phyloP scores from a whole-genome alignment of 2,888 invertebrate species.

The Dryadula phaetusa region DNA sequence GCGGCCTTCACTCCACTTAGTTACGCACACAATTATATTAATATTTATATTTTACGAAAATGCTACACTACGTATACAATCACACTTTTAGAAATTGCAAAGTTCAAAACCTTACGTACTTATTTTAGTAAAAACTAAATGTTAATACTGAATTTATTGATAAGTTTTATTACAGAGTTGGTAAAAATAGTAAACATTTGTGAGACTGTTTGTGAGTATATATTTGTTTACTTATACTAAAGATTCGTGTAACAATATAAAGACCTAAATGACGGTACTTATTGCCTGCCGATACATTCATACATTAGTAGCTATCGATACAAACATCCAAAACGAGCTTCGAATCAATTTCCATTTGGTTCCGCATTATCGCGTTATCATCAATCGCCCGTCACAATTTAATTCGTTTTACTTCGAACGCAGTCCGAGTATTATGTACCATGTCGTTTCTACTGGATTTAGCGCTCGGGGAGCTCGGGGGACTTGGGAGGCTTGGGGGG shows the following conservation, averaged over 20 bases:
- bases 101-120: too few relatives aligned
- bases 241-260: background rate
- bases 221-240: too few relatives aligned
- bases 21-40: too few relatives aligned
- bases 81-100: too few relatives aligned
- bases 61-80: too few relatives aligned
- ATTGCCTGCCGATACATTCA: background rate
- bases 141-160: too few relatives aligned
- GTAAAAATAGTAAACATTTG: too few relatives aligned
- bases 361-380: conserved; percentile 33
- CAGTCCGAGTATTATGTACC: conserved; percentile 5
- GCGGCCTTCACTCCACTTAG: conserved; percentile 19
- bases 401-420: conserved; percentile 31
- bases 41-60: background rate
- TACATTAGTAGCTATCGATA: conserved; percentile 1
- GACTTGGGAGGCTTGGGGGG: too few relatives aligned
- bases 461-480: background rate
- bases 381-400: conserved; percentile 32
- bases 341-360: conserved; percentile 22
- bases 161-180: too few relatives aligned
- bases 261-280: background rate
- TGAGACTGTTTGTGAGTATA: too few relatives aligned
- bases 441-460: conserved; percentile 17
- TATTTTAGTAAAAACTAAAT: too few relatives aligned
- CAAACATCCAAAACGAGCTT: background rate